Percentiles rank a stretch among this genome's conserved stretches.
These are phyloP conservation scores for Anticlea derivata DNA, from an alignment of 2,888 invertebrate species.

Conservation along the genomic window DNA sequence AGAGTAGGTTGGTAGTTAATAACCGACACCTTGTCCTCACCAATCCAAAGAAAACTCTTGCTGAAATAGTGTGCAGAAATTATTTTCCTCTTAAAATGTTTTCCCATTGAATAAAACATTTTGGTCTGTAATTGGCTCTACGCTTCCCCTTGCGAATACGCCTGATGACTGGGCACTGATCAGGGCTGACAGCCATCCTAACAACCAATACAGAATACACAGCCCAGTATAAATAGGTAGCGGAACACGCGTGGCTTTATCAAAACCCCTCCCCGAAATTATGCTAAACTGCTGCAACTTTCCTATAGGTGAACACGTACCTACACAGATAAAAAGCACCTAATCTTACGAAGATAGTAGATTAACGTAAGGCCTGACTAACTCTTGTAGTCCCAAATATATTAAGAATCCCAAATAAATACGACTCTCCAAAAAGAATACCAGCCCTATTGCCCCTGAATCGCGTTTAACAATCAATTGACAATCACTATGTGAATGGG, in stretches of 20 bases:
- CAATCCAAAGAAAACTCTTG: too few species aligned
- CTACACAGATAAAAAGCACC: too few species aligned
- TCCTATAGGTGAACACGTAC: too few species aligned
- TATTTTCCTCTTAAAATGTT: constrained; percentile 12
- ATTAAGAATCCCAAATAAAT: not conserved
- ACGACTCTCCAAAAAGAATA: constrained; percentile 1
- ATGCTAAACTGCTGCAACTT: too few species aligned
- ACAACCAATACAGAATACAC: not conserved
- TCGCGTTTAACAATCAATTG: constrained; percentile 61
- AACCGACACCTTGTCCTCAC: too few species aligned
- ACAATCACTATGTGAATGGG: constrained; percentile 71
- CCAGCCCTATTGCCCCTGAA: constrained; percentile 33
- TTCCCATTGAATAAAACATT: constrained; percentile 33
- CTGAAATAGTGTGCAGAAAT: not conserved
- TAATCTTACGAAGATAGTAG: too few species aligned
- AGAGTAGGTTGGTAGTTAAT: too few species aligned
- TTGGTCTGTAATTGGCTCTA: constrained; percentile 29
- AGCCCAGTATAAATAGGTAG: not conserved
- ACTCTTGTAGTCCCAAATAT: not conserved
- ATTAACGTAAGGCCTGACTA: too few species aligned
- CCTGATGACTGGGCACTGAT: constrained; percentile 3
- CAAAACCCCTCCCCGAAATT: too few species aligned
- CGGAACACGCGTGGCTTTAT: too few species aligned
- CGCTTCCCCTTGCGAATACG: constrained; percentile 21
- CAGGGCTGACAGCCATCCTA: constrained; percentile 28